phyloP scores from a whole-genome alignment of 2,797 vertebrate species.

The Gila robusta region DNA sequence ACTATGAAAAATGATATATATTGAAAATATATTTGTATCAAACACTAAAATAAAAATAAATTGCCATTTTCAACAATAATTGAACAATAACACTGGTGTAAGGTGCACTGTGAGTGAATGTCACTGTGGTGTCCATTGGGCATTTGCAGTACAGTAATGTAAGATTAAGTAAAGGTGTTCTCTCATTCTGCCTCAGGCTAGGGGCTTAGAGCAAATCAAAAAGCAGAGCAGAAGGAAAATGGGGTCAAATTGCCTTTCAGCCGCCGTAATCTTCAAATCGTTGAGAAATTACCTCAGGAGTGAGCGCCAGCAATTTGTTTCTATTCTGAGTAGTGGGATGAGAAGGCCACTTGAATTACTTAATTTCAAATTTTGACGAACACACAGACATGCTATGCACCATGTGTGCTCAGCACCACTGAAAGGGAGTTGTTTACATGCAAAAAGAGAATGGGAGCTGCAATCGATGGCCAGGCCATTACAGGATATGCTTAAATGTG shows the following conservation, averaged over 20 bases:
- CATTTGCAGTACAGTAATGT: constrained; percentile 44
- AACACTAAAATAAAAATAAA: background rate
- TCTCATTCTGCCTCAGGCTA: constrained; percentile 38
- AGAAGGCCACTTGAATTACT: constrained; percentile 66
- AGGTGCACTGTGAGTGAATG: constrained; percentile 6
- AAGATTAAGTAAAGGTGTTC: constrained; percentile 53
- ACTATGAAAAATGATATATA: background rate
- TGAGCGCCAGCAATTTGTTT: constrained; percentile 65
- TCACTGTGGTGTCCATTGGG: constrained; percentile 45
- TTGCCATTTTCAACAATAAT: background rate
- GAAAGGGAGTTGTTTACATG: constrained; percentile 67
- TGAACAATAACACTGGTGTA: background rate
- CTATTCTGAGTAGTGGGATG: constrained; percentile 64
- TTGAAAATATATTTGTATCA: too few species aligned
- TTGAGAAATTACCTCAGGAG: constrained; percentile 70
- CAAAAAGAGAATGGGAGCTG: constrained; percentile 64
- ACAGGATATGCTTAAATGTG: constrained; percentile 76
- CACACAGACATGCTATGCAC: constrained; percentile 64
- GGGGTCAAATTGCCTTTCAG: constrained; percentile 81
- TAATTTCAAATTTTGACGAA: constrained; percentile 72
- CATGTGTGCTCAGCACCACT: constrained; percentile 46
- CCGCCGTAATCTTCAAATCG: constrained; percentile 77
- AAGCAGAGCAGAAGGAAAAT: constrained; percentile 73
- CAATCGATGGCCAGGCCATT: constrained; percentile 81
- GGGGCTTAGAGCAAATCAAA: constrained; percentile 69